Base-by-base conservation (phyloP, 2,113 vertebrate species). In the Herpailurus yagouaroundi region DNA sequence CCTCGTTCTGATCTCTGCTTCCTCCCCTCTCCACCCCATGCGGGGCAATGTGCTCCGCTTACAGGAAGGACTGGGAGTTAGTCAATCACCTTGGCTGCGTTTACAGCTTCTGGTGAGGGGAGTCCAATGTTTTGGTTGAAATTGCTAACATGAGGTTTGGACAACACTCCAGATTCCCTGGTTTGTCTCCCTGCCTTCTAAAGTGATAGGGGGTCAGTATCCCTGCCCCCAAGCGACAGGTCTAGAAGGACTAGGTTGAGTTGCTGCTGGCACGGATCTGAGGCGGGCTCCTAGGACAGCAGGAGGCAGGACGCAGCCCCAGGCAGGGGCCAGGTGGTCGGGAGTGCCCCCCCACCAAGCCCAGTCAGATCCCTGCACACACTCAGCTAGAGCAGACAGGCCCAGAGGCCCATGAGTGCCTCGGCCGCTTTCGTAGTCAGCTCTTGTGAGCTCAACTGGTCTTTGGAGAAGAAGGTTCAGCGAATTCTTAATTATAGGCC, bases 401-500 rank as follows among this genome's bases (percentile, higher is more conserved):
- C 4, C 55, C 3, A 29, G 88, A 52, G 10, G 63, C 33, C n/a
- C 71, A 14, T 0, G 15, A 50, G 64, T 21, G n/a, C 57, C 66
- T 48, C 14, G 0, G 63, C 48, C 21, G 64, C 88, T 84, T 25
- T 55, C 15, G 85, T 3, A 9, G 19, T 73, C 91, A 21, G 48
- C 60, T 63, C 38, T 25, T 63, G 45, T 31, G 52, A 80, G 55
- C 76, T 9, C 21, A 92, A 68, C 27, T 80, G n/a, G 48, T 82
- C 87, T 95, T 50, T 48, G 69, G 48, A 79, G 55, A 92, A 77
- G 73, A 45, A 69, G 55, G 12, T 45, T 66, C 71, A 66, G 92
- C 68, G 80, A 25, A 64, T 52, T 88, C 69, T 88, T 97, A 96
- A 97, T 94, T 82, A 96, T 48, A 89, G 87, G 79, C 83, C 29